Base-by-base conservation (phyloP, 2,888 invertebrate species). In the Ectemnius continuus region DNA sequence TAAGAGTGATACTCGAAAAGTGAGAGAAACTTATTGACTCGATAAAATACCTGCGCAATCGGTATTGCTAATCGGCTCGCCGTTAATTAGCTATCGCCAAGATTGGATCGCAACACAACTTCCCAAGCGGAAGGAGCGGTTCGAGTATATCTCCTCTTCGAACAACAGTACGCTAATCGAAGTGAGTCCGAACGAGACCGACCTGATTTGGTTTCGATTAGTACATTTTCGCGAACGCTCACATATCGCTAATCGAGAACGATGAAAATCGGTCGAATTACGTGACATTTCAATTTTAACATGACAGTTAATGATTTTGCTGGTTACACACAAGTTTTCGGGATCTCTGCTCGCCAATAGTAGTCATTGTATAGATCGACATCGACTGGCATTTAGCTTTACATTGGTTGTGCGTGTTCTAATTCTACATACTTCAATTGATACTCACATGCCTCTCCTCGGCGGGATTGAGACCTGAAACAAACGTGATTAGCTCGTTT, bases 381-480 rank as follows among this genome's bases (percentile, higher is more conserved):
- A 73, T 76, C 70, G 76, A 76, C 67, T 66, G 61, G 18, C 72
- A 58, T 65, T 67, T 61, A 18, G 58, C 48, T 23, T 46, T 20
- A 66, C 58, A 62, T 16, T 58, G 70, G 68, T 67, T 60, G 59
- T n/a, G 52, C 23, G 61, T 61, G 66, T 61, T 36, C 1, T 36
- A 6, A 36, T 36, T 36, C 28, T 52, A 45, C 57, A 23, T 59
- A 46, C 26, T 61, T 59, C 57, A 75, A 73, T 70, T 67, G 61
- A 82, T 92, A 94, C 94, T 94, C 90, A 94, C 94, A 92, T 94
- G 94, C 92, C 94, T 92, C 91, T 94, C 94, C 88, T 94, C 94
- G 20, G 93, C 92, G 60, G 93, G 93, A 90, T 93, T 94, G 88
- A 94, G 91, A 90, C 94, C 94, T 93, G 92, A 64, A 91, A 90